Percentiles rank a stretch among this genome's conserved stretches.
These are phyloP conservation scores for Vollenhovia emeryi DNA, from an alignment of 1,140 invertebrate species.

Conservation along the genomic window DNA sequence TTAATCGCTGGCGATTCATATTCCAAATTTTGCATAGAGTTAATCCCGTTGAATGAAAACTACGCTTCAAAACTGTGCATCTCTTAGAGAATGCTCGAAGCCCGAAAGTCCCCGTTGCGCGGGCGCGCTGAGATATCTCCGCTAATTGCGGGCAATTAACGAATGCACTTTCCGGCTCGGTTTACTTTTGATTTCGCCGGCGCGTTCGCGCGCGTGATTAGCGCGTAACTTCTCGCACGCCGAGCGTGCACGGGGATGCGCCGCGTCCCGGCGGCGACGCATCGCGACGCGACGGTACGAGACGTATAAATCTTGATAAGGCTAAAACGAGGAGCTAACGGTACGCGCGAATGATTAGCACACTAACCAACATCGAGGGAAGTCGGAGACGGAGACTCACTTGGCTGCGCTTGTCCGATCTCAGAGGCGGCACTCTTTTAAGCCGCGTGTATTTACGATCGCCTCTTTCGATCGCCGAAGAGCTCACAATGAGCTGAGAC, in stretches of 20 bases:
- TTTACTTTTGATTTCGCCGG: slow-evolving; percentile 38
- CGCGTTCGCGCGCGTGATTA: not conserved
- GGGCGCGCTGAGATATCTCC: not conserved
- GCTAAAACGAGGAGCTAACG: slow-evolving; percentile 44
- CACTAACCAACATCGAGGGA: slow-evolving; percentile 45
- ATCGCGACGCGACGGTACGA: not conserved
- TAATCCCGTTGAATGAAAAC: not conserved
- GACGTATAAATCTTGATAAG: slow-evolving; percentile 39
- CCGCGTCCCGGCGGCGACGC: slow-evolving; percentile 5
- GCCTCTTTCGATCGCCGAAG: not conserved
- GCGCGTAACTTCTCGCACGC: not conserved
- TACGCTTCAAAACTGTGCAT: not conserved
- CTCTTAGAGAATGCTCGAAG: not conserved
- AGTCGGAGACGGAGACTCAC: not conserved
- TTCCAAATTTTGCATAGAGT: no score
- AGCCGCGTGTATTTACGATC: not conserved
- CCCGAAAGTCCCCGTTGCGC: not conserved
- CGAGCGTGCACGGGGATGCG: not conserved
- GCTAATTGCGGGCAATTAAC: not conserved
- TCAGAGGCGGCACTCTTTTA: not conserved
- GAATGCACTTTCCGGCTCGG: slow-evolving; percentile 10
- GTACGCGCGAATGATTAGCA: slow-evolving; percentile 40
- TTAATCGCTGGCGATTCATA: no score
- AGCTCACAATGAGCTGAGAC: not conserved
- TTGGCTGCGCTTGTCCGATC: slow-evolving; percentile 12